phyloP scores from a whole-genome alignment of 2,888 invertebrate genomes.

The Schizotus pectinicornis region DNA sequence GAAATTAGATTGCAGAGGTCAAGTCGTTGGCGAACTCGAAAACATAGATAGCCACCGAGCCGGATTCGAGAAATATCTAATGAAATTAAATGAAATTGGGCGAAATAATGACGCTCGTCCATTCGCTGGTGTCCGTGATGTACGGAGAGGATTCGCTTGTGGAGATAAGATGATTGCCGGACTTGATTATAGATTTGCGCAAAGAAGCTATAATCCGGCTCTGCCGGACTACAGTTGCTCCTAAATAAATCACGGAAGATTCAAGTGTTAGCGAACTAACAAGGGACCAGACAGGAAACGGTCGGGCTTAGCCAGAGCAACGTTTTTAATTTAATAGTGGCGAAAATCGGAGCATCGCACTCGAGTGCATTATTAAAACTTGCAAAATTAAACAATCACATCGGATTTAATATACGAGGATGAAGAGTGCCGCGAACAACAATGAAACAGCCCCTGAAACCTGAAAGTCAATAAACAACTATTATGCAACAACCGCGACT shows the following conservation, averaged over 20 bases:
- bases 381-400: too few species aligned
- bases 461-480: too few species aligned
- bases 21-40: conserved; percentile 35
- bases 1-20: conserved; percentile 43
- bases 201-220: conserved; percentile 30
- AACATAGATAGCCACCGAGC: conserved; percentile 45
- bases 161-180: conserved; percentile 32
- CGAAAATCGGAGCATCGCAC: too few species aligned
- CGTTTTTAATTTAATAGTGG: too few species aligned
- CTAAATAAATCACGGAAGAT: conserved; percentile 13
- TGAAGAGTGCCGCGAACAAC: too few species aligned
- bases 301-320: too few species aligned
- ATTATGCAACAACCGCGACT: too few species aligned
- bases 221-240: conserved; percentile 16
- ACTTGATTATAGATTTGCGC: conserved; percentile 35
- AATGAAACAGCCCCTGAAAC: too few species aligned
- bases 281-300: conserved; percentile 4
- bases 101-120: conserved; percentile 48
- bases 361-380: too few species aligned
- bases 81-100: conserved; percentile 54
- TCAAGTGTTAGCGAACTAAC: conserved; percentile 19
- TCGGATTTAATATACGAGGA: too few species aligned
- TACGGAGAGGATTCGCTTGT: conserved; percentile 18
- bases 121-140: conserved; percentile 23
- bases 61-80: conserved; percentile 53